phyloP scores from a whole-genome alignment of 2,888 invertebrate species.

The Mimachlamys varia region DNA sequence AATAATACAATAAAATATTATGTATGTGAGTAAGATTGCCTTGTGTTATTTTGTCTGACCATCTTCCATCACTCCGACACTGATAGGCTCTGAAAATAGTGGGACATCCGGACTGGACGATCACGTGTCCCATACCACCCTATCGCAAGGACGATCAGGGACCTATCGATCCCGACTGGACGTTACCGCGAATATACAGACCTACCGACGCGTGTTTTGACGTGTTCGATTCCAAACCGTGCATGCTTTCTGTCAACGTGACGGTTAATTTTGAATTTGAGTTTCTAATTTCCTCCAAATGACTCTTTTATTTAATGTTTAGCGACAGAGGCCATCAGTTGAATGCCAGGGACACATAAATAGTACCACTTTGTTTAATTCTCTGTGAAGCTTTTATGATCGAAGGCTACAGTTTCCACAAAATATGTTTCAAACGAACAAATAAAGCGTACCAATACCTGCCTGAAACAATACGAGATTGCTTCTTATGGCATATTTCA shows the following conservation, averaged over 20 bases:
- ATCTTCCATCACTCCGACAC: background rate
- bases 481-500: background rate
- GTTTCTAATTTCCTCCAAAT: background rate
- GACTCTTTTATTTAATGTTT: background rate
- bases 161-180: background rate
- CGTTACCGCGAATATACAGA: background rate
- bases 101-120: background rate
- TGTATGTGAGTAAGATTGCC: background rate
- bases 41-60: background rate
- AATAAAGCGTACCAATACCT: background rate
- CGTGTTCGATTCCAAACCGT: background rate
- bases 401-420: slow-evolving; percentile 15
- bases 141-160: background rate
- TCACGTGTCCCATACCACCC: background rate
- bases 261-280: background rate
- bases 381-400: slow-evolving; percentile 8
- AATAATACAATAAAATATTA: background rate
- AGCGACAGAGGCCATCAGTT: background rate
- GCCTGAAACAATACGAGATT: background rate
- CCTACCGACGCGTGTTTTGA: background rate
- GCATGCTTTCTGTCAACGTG: background rate
- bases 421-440: background rate
- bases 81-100: background rate
- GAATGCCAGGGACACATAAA: background rate
- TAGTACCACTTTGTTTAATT: background rate